phyloP scores from a whole-genome alignment of 2,113 vertebrate species.

The Micronycteris hirsuta region DNA sequence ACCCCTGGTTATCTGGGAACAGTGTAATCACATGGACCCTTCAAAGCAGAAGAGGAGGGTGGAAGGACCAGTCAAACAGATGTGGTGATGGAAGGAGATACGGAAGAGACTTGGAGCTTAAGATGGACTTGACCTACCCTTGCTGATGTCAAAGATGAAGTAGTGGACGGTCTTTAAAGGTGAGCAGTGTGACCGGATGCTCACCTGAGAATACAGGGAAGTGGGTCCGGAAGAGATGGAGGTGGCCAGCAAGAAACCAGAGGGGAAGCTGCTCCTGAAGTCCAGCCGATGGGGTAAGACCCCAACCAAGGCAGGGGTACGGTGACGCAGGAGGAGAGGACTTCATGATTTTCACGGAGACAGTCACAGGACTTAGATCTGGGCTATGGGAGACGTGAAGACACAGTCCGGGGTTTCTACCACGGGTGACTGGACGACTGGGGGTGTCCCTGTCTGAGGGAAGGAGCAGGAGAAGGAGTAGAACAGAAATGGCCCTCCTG shows the following conservation, averaged over 20 bases:
- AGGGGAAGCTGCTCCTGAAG: neutral
- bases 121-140: neutral
- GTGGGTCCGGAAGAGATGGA: neutral
- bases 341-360: no score
- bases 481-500: neutral
- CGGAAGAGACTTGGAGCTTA: neutral
- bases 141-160: neutral
- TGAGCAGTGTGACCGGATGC: neutral
- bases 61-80: neutral
- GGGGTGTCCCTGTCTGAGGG: neutral
- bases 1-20: neutral
- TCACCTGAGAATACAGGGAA: neutral
- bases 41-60: neutral
- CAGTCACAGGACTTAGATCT: no score
- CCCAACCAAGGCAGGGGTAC: neutral
- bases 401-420: no score
- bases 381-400: neutral
- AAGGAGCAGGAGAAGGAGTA: neutral
- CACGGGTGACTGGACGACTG: neutral
- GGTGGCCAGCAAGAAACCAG: neutral
- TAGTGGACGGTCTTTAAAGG: no score
- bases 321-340: accelerated
- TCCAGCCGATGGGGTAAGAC: no score
- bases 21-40: neutral
- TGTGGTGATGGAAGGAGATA: neutral